phyloP scores from a whole-genome alignment of 2,888 invertebrate species.

The Leptura quadrifasciata region DNA sequence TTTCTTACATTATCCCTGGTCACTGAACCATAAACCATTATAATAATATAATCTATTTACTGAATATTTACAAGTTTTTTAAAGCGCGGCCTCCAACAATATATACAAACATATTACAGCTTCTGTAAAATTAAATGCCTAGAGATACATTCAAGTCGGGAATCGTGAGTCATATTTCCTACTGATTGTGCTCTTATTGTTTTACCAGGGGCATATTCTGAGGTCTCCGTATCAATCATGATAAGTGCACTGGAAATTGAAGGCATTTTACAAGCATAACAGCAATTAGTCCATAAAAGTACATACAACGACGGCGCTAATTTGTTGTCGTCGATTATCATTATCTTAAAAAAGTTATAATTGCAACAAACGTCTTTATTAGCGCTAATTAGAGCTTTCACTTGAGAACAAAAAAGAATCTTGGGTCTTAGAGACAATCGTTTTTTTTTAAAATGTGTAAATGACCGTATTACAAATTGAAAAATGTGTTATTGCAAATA shows the following conservation, averaged over 20 bases:
- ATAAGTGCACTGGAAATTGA: constrained; percentile 53
- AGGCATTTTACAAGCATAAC: constrained; percentile 43
- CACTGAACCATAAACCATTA: constrained; percentile 43
- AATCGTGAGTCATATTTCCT: constrained; percentile 52
- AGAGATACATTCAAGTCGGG: constrained; percentile 24
- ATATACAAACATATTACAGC: constrained; percentile 40
- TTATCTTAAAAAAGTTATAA: too few species aligned
- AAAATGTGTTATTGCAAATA: too few species aligned
- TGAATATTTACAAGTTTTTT: constrained; percentile 34
- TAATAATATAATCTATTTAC: constrained; percentile 44
- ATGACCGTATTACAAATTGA: too few species aligned
- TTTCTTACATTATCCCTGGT: constrained; percentile 19
- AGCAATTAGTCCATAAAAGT: constrained; percentile 31
- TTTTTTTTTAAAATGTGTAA: too few species aligned
- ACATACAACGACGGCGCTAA: neutral
- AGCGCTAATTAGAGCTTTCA: too few species aligned
- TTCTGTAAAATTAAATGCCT: constrained; percentile 55
- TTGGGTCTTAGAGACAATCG: too few species aligned
- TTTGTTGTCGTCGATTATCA: neutral
- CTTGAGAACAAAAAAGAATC: too few species aligned
- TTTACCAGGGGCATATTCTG: constrained; percentile 40
- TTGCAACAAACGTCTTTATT: too few species aligned
- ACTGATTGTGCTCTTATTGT: constrained; percentile 52
- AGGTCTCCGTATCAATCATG: constrained; percentile 52
- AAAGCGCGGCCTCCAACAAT: constrained; percentile 30